Percentiles rank a stretch among this genome's conserved stretches.
These are phyloP conservation scores for Choloepus didactylus DNA, from an alignment of 2,797 vertebrate genomes.

Conservation along the genomic window DNA sequence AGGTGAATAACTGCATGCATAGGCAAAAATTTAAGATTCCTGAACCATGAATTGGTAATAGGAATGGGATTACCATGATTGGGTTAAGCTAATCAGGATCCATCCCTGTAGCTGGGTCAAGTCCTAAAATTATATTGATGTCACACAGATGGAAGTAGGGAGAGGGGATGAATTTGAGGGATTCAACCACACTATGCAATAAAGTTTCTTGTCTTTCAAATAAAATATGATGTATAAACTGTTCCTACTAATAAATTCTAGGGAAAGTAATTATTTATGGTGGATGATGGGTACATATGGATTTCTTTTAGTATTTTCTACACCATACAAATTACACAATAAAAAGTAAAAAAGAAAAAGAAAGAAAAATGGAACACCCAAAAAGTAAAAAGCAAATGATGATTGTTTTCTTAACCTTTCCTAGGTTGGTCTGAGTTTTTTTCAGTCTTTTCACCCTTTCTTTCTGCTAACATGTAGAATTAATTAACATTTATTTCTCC, in stretches of 20 bases:
- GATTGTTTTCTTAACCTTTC: neutral
- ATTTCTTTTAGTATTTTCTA: neutral
- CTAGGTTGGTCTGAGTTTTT: neutral
- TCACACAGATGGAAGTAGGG: neutral
- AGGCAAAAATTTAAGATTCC: slow-evolving; percentile 28
- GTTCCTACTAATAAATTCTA: neutral
- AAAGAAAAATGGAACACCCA: neutral
- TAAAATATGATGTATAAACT: neutral
- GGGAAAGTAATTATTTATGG: neutral
- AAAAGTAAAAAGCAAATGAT: neutral
- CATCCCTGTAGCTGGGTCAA: neutral
- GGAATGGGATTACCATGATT: neutral
- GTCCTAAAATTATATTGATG: neutral
- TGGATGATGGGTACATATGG: neutral
- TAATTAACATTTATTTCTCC: neutral
- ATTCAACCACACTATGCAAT: neutral
- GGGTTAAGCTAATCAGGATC: neutral
- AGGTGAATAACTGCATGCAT: neutral
- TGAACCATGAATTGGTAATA: slow-evolving; percentile 21
- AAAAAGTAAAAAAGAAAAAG: neutral
- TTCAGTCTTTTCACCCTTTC: neutral
- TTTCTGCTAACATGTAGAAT: neutral
- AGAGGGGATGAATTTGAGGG: neutral
- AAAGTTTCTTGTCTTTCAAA: slow-evolving; percentile 5
- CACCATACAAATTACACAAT: neutral